These are phyloP conservation scores for Dreissena rostriformis DNA, from an alignment of 1,140 invertebrate species.

Conservation along the genomic window DNA sequence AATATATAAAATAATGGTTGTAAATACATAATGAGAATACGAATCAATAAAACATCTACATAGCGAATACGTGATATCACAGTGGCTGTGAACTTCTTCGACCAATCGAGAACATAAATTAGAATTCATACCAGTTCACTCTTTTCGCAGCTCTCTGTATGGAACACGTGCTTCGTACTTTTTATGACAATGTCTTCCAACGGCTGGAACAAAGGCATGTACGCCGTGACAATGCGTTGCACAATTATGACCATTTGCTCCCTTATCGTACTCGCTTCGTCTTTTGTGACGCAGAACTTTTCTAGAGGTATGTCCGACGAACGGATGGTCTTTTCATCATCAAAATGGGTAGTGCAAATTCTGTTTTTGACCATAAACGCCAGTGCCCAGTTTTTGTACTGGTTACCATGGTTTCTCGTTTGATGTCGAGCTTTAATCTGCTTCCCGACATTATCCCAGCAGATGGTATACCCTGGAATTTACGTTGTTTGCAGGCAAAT, in stretches of 20 bases:
- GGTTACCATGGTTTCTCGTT: slow-evolving; percentile 35
- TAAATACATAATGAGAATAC: background rate
- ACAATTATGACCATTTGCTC: background rate
- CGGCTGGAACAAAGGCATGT: background rate
- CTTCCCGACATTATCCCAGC: slow-evolving; percentile 34
- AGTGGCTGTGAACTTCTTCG: background rate
- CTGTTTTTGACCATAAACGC: slow-evolving; percentile 37
- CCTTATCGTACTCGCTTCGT: background rate
- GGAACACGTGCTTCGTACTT: background rate
- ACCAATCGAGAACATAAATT: background rate
- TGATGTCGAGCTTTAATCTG: slow-evolving; percentile 33
- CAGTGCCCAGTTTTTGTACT: slow-evolving; percentile 18
- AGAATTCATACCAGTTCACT: slow-evolving; percentile 36
- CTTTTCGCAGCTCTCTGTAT: background rate
- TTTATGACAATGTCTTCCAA: background rate
- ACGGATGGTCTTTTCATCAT: background rate
- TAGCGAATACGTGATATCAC: background rate
- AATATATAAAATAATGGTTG: background rate
- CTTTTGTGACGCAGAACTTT: background rate
- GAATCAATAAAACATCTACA: background rate
- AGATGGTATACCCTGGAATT: slow-evolving; percentile 29
- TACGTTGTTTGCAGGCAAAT: background rate
- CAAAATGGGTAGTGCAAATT: slow-evolving; percentile 3
- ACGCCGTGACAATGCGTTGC: background rate
- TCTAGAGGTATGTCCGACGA: background rate